Evolutionary conservation across 2,797 vertebrate species (phyloP), one percentile per base, ranked within the genome.

Genomic region (Peromyscus aztecus): DNA sequence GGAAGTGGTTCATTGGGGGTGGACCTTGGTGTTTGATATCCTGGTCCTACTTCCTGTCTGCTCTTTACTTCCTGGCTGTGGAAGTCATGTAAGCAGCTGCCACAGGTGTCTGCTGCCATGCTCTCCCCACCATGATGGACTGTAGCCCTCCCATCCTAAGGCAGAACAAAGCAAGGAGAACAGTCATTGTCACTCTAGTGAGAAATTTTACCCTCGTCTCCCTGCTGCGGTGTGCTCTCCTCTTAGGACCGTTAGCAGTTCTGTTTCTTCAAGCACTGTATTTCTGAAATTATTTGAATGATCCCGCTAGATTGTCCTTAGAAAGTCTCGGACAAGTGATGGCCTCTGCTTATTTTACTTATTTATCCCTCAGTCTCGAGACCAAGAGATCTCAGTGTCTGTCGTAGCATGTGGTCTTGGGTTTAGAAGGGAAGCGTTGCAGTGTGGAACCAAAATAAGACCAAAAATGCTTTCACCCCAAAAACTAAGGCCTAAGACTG

Each of bases 321-420:
- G 16, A 73, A 84, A 73, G 34, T 89, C 84, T 92, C 81, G 91
- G 52, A 23, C 77, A 91, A 91, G 94, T 31, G 57, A 59, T 24
- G 69, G 27, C 6, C 76, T 69, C 52, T 37, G 29, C 65, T 87
- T 24, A n/a, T 96, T 96, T 97, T 84, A 40, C 23, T 96, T 83
- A 69, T 84, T 92, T 43, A 59, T 67, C 29, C 40, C 71, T 87
- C 87, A 52, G 27, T 93, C 69, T 87, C 55, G n/a, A 94, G 90
- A 90, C 14, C 23, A 90, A 96, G 87, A 90, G 86, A 93, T 95
- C 80, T 81, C 73, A 71, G 19, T 55, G 21, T 94, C 43, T 46
- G 0, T 86, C 73, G 61, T 67, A 73, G 52, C 95, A 87, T 95
- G 97, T 97, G 96, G 96, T 87, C 96, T 93, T 37, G 14, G 29